Conservation (phyloP, 2,797 vertebrate genomes). For the Hydrophis major region DNA sequence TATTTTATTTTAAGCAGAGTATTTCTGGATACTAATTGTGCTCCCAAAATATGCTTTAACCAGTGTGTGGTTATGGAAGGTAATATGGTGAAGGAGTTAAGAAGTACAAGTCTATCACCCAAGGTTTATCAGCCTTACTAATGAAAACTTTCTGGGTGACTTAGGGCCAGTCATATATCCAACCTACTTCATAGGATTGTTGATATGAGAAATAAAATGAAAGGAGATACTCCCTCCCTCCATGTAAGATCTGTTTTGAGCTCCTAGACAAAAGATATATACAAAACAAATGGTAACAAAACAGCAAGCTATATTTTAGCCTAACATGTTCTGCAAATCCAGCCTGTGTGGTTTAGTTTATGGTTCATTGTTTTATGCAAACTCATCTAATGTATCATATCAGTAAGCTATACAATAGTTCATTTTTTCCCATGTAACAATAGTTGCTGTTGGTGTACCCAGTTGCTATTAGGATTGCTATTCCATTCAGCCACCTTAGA, state of each 20-base stretch:
- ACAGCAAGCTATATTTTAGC: not conserved
- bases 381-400: not conserved
- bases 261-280: not conserved
- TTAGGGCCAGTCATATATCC: not conserved
- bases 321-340: not conserved
- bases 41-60: not conserved
- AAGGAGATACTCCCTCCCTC: not conserved
- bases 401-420: not conserved
- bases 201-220: not conserved
- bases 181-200: not conserved
- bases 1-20: not conserved
- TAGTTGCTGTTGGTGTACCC: not conserved
- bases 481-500: not conserved
- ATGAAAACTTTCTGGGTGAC: not conserved
- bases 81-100: not conserved
- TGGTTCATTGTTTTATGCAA: not conserved
- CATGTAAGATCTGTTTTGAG: not conserved
- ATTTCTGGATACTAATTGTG: not conserved
- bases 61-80: not conserved
- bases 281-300: not conserved
- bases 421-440: not conserved
- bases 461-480: not conserved
- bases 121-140: not conserved
- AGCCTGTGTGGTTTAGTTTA: not conserved
- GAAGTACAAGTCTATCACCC: not conserved